Evolutionary conservation across 2,797 vertebrate species (phyloP), one percentile per base, ranked within the genome.

Genomic region (Heteromormyrus szaboi): DNA sequence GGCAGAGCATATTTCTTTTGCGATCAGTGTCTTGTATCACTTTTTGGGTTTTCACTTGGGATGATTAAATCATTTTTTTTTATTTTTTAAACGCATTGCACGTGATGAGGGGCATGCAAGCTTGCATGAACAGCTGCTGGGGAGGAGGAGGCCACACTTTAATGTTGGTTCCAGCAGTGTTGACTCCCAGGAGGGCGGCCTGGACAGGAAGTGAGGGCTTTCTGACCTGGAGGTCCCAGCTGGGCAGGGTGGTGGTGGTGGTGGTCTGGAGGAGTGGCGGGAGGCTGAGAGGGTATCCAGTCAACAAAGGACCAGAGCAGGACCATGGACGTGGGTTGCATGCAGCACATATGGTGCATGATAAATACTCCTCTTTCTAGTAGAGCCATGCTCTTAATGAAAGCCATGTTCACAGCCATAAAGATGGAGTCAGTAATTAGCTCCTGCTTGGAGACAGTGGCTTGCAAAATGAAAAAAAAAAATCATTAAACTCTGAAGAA

Each of bases 291-390:
- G 59, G 41, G 33, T 89, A 7, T 11, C n/a, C n/a, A n/a, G 14
- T 56, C 48, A 72, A 68, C 2, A 53, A 76, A 56, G 25, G 51
- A 12, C 25, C 59, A 37, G 22, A 65, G 54, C 59, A 44, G 79
- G 54, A 89, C 88, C 53, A 83, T 88, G 76, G 88, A 19, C n/a
- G 25, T 85, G 44, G 54, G 51, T 62, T 83, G 19, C n/a, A 22
- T 48, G 12, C 53, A 44, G 25, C 46, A 53, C 25, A 12, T 9
- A 33, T 48, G 25, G 56, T 68, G 88, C 46, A 89, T 86, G 88
- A 51, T 89, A 86, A 85, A 89, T 46, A 53, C 53, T 59, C 33
- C 37, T 59, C 37, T 8, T 3, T 25, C 37, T 29, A 88, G 53
- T 33, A 6, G 76, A n/a, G 19, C 4, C 12, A 37, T 46, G 11